Percentiles rank a stretch among this genome's conserved stretches.
These are phyloP conservation scores for Limenitis camilla DNA, from an alignment of 2,888 invertebrate genomes.

Conservation along the genomic window DNA sequence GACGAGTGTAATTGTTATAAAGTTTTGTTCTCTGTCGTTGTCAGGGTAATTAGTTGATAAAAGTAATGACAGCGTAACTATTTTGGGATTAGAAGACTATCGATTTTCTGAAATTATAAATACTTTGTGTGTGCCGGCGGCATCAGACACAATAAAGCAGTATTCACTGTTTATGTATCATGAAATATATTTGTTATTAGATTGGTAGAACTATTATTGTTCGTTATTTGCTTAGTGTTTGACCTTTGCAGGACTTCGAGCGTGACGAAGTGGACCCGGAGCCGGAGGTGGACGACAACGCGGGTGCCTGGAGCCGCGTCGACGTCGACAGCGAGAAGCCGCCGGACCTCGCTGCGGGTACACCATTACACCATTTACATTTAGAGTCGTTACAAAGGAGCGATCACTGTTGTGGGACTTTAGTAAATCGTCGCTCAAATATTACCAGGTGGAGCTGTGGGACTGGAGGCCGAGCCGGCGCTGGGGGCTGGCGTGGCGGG, in stretches of 20 bases:
- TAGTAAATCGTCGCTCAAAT: no score
- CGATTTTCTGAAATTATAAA: no score
- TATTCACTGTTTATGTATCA: not conserved
- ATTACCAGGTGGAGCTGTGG: no score
- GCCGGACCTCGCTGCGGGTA: no score
- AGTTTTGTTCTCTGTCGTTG: not conserved
- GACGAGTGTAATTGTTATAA: not conserved
- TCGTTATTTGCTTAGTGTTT: not conserved
- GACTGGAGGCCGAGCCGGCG: no score
- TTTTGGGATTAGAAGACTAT: no score
- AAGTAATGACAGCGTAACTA: not conserved
- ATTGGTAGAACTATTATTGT: not conserved
- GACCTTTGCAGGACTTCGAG: conserved; percentile 44
- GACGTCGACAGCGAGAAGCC: conserved; percentile 71
- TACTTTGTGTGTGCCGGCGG: no score
- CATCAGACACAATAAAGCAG: no score
- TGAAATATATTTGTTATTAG: not conserved
- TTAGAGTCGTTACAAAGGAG: no score
- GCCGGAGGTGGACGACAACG: conserved; percentile 70
- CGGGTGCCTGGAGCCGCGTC: conserved; percentile 90
- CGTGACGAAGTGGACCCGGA: conserved; percentile 52
- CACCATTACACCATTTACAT: no score
- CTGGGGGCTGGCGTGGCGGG: no score
- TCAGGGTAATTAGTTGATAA: not conserved
- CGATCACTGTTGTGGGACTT: no score